Conservation (phyloP, 2,888 invertebrate species). For the Dioctria linearis region DNA sequence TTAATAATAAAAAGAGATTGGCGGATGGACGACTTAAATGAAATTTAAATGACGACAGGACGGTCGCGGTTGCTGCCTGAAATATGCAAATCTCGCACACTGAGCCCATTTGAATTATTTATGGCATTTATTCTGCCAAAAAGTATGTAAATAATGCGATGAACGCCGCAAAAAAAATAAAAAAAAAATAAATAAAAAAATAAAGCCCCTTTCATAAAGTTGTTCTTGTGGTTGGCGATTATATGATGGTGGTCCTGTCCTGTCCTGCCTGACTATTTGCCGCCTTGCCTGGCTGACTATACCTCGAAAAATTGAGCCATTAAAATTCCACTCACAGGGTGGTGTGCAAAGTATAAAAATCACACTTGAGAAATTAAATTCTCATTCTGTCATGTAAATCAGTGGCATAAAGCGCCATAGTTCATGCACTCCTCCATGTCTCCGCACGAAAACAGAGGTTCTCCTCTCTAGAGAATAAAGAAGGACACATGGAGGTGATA, state of each 20-base stretch:
- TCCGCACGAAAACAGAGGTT: not conserved
- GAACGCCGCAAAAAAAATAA: not conserved
- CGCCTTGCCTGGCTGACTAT: too few species aligned
- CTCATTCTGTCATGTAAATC: constrained; percentile 46
- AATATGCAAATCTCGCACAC: constrained; percentile 21
- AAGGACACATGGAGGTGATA: too few species aligned
- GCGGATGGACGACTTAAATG: not conserved
- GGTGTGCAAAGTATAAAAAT: constrained; percentile 23
- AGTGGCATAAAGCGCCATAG: not conserved
- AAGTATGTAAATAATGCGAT: constrained; percentile 14
- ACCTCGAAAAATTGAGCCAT: constrained; percentile 41
- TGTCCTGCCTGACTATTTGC: not conserved
- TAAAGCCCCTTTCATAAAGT: constrained; percentile 16
- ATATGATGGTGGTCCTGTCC: not conserved
- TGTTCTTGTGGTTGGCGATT: not conserved
- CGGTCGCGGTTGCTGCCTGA: not conserved
- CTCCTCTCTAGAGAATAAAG: not conserved
- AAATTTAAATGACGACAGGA: constrained; percentile 11
- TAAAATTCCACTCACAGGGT: constrained; percentile 37
- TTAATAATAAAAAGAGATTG: constrained; percentile 15
- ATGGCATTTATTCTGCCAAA: constrained; percentile 23
- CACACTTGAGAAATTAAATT: constrained; percentile 43
- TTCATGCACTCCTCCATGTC: not conserved
- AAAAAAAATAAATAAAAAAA: too few species aligned
- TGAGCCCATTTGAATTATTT: constrained; percentile 38